A percentile compares a stretch with the other conserved stretches of the same genome.
phyloP scores from a whole-genome alignment of 2,888 invertebrate genomes.

The Hypselothyrea guttata region DNA sequence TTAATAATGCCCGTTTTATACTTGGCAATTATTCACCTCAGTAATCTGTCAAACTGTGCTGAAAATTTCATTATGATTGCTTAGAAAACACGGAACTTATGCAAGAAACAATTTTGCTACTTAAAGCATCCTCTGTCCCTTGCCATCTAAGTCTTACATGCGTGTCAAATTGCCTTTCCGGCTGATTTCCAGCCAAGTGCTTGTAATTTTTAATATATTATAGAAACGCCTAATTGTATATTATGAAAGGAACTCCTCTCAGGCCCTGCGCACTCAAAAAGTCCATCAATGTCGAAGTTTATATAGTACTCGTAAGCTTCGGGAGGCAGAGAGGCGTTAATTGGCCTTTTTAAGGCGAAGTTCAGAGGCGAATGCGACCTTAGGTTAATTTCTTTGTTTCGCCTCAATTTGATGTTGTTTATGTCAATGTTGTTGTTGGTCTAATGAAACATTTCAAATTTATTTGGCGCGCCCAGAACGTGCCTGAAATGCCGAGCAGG shows the following conservation, averaged over 20 bases:
- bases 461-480: slow-evolving; percentile 48
- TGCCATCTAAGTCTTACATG: too few relatives aligned
- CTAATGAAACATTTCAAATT: slow-evolving; percentile 52
- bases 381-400: slow-evolving; percentile 39
- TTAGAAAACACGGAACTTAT: too few relatives aligned
- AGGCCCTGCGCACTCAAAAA: too few relatives aligned
- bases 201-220: too few relatives aligned
- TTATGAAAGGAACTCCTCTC: too few relatives aligned
- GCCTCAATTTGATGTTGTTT: slow-evolving; percentile 6
- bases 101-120: too few relatives aligned
- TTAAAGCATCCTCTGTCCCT: too few relatives aligned
- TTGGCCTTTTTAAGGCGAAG: slow-evolving; percentile 25
- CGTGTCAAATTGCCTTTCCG: neutral
- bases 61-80: too few relatives aligned
- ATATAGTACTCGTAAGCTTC: slow-evolving; percentile 11
- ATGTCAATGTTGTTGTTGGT: slow-evolving; percentile 2
- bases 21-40: too few relatives aligned
- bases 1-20: too few relatives aligned
- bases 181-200: too few relatives aligned
- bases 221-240: neutral
- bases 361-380: slow-evolving; percentile 15
- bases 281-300: slow-evolving; percentile 15
- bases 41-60: too few relatives aligned
- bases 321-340: slow-evolving; percentile 27
- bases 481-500: slow-evolving; percentile 32